A percentile compares a stretch with the other conserved stretches of the same genome.
Evolutionary conservation across 2,888 invertebrate species (phyloP).

Genomic region (Hedychridium roseum): DNA sequence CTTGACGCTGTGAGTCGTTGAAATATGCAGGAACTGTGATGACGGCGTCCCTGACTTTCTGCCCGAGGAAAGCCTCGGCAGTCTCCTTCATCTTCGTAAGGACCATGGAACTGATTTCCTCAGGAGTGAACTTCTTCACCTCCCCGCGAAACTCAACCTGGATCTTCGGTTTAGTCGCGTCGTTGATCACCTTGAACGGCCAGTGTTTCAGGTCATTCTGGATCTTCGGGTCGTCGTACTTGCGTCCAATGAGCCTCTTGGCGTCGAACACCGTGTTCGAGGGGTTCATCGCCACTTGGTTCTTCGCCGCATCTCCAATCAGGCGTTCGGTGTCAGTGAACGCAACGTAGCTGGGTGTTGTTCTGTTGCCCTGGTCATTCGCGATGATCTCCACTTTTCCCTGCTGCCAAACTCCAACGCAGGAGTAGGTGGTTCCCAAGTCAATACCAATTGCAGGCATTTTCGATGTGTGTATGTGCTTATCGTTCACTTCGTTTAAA

Average conservation of each 20-base stretch:
- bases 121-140: conserved; percentile 72
- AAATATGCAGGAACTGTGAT: too few relatives aligned
- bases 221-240: conserved; percentile 75
- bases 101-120: conserved; percentile 77
- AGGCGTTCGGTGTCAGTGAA: conserved; percentile 76
- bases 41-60: conserved; percentile 75
- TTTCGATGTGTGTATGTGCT: conserved; percentile 35
- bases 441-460: conserved; percentile 69
- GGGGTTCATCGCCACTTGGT: conserved; percentile 78
- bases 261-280: conserved; percentile 77
- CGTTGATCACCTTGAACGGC: conserved; percentile 78
- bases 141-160: conserved; percentile 74
- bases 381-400: conserved; percentile 88
- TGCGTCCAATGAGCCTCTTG: conserved; percentile 71
- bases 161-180: conserved; percentile 74
- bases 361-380: conserved; percentile 79
- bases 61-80: conserved; percentile 77
- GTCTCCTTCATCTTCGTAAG: too few relatives aligned
- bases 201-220: conserved; percentile 82
- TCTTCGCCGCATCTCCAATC: conserved; percentile 78
- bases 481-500: conserved; percentile 7
- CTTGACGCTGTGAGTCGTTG: conserved; percentile 73
- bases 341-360: conserved; percentile 78
- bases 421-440: too few relatives aligned
- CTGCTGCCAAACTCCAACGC: conserved; percentile 82